A percentile compares a stretch with the other conserved stretches of the same genome.
phyloP scores from a whole-genome alignment of 2,888 invertebrate species.

The Troides oblongomaculatus region DNA sequence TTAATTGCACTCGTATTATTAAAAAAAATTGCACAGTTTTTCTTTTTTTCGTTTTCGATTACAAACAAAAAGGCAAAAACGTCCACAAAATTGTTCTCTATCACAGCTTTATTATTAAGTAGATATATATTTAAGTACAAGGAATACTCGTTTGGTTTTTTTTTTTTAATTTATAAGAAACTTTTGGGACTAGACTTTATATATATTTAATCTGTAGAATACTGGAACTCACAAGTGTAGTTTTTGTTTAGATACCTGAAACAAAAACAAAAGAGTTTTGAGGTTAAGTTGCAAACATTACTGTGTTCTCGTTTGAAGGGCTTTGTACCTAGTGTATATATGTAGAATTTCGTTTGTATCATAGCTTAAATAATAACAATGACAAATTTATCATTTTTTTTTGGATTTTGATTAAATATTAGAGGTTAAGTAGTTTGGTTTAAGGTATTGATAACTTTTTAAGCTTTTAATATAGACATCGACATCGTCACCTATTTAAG shows the following conservation, averaged over 20 bases:
- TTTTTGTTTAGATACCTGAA: constrained; percentile 38
- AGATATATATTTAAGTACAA: constrained; percentile 64
- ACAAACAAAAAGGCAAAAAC: constrained; percentile 27
- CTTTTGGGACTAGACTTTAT: constrained; percentile 69
- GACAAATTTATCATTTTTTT: too few relatives aligned
- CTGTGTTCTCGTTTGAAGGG: too few relatives aligned
- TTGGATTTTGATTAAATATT: too few relatives aligned
- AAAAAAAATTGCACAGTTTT: constrained; percentile 44
- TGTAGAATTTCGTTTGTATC: too few relatives aligned
- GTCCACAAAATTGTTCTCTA: constrained; percentile 45
- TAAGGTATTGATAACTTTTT: too few relatives aligned
- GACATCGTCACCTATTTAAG: too few relatives aligned
- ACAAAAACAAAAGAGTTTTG: constrained; percentile 26
- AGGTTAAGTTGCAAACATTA: too few relatives aligned
- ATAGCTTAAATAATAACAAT: too few relatives aligned
- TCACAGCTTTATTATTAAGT: constrained; percentile 54
- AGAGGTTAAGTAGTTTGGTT: too few relatives aligned
- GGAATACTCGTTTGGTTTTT: constrained; percentile 50
- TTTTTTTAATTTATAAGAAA: constrained; percentile 60
- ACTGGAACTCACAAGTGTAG: constrained; percentile 50
- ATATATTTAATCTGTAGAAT: constrained; percentile 48
- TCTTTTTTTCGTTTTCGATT: constrained; percentile 10
- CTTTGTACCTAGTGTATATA: too few relatives aligned
- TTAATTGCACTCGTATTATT: constrained; percentile 52
- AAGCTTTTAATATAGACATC: too few relatives aligned